These are phyloP conservation scores for Mus pahari DNA, from an alignment of 2,113 vertebrate species.

Conservation along the genomic window DNA sequence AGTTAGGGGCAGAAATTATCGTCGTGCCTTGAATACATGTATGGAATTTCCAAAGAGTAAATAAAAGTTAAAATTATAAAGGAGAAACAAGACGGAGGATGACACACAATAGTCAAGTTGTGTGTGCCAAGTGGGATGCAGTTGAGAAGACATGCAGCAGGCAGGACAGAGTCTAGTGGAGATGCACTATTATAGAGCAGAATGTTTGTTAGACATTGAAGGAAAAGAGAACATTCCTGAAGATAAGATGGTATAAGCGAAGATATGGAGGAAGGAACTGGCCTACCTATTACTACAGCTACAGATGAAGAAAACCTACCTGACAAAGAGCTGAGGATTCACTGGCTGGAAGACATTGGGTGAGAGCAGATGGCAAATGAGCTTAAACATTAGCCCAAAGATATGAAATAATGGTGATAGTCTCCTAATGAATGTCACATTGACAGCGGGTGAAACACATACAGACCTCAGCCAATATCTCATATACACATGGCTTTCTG, in stretches of 20 bases:
- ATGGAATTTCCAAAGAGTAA: not conserved
- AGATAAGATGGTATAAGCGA: not conserved
- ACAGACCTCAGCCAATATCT: not conserved
- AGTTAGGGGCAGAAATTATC: not conserved
- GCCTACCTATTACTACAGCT: not conserved
- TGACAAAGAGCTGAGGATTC: not conserved
- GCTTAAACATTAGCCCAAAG: not conserved
- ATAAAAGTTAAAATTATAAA: not conserved
- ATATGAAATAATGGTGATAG: not conserved
- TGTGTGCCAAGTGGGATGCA: not conserved
- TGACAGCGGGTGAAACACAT: not conserved
- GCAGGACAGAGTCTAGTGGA: not conserved
- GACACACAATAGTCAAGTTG: fast-evolving
- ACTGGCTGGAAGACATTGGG: not conserved
- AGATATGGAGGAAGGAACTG: not conserved
- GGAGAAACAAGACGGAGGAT: not conserved
- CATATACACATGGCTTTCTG: not conserved
- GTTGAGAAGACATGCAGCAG: not conserved
- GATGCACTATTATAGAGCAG: not conserved
- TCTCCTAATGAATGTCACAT: not conserved
- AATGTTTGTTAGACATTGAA: not conserved
- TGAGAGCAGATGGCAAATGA: not conserved
- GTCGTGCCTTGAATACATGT: not conserved
- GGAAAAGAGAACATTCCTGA: not conserved
- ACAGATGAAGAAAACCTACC: not conserved